These are phyloP conservation scores for Margarornis squamiger DNA, from an alignment of 2,797 vertebrate species.

Conservation along the genomic window DNA sequence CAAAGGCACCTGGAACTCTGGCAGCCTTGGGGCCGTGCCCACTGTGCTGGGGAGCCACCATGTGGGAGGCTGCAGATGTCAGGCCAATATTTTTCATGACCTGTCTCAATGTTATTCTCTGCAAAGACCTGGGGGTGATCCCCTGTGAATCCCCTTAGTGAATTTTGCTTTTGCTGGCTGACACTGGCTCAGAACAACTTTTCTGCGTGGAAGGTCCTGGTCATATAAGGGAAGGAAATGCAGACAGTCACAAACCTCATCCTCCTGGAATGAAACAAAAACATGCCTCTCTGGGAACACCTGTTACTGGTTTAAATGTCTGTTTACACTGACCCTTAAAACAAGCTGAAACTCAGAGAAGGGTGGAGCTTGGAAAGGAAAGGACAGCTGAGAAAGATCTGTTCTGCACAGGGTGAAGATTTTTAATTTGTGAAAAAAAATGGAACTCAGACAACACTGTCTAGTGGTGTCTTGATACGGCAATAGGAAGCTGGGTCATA, in stretches of 20 bases:
- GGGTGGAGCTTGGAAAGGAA: conserved; percentile 12
- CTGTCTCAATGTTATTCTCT: neutral
- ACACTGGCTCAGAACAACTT: neutral
- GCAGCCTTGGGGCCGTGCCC: no score
- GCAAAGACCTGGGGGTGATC: neutral
- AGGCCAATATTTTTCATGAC: neutral
- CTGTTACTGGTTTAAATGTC: conserved; percentile 68
- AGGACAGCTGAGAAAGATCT: conserved; percentile 61
- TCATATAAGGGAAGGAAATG: conserved; percentile 66
- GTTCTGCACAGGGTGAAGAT: neutral
- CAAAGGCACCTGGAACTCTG: no score
- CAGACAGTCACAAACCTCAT: conserved; percentile 42
- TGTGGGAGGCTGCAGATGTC: neutral
- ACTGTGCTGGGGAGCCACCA: no score
- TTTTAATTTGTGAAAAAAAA: neutral
- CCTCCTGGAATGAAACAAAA: conserved; percentile 64
- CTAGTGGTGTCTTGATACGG: neutral
- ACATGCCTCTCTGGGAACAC: conserved; percentile 54
- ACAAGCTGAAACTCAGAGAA: conserved; percentile 32
- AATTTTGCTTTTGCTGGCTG: conserved; percentile 50
- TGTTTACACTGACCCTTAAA: conserved; percentile 60
- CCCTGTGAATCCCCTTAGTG: neutral
- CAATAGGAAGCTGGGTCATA: neutral
- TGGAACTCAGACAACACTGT: conserved; percentile 1
- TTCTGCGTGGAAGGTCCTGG: conserved; percentile 49